Evolutionary conservation across 2,113 vertebrate species (phyloP), one percentile per base, ranked within the genome.

Genomic region (Aplodontia rufa): DNA sequence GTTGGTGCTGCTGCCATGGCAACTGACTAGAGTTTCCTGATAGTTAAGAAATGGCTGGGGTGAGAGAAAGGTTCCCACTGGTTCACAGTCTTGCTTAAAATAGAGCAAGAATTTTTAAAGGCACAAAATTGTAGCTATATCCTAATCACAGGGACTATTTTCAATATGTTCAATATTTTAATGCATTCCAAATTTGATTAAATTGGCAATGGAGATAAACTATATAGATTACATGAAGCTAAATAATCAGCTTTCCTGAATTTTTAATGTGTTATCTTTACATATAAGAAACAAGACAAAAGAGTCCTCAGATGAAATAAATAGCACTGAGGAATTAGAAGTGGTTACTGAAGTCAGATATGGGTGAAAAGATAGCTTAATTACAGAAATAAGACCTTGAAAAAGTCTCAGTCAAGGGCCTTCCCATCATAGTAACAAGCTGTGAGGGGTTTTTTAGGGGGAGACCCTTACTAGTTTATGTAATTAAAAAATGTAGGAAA

Each of bases 111-210:
- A 87, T 62, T 90, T 90, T 94, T 71, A 64, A 93, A 80, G 60
- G 85, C 58, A 78, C 24, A 45, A 92, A 85, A 30, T 47, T 81
- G 37, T 72, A 81, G 60, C n/a, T 76, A 47, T 32, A 71, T 74
- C 32, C 47, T 85, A 93, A 88, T 85, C 66, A 92, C 30, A 94
- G 72, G 72, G 51, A 47, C 26, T 84, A 69, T 84, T 92, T 86
- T 90, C 42, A 90, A 35, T 53, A 47, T 69, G 51, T 55, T 90
- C 30, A 30, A 66, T 66, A 86, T 60, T 93, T 87, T 76, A 92
- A 66, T 87, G 42, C 6, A 22, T 78, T 89, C 75, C 81, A n/a
- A 88, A 91, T 93, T 81, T 89, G 66, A 76, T 81, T 71, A 45
- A 4, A 76, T 87, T 30, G 20, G 28, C 47, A 37, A 2, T 30